A percentile compares a stretch with the other conserved stretches of the same genome.
Evolutionary conservation across 1,140 invertebrate species (phyloP).

Genomic region (Caenorhabditis inopinata): DNA sequence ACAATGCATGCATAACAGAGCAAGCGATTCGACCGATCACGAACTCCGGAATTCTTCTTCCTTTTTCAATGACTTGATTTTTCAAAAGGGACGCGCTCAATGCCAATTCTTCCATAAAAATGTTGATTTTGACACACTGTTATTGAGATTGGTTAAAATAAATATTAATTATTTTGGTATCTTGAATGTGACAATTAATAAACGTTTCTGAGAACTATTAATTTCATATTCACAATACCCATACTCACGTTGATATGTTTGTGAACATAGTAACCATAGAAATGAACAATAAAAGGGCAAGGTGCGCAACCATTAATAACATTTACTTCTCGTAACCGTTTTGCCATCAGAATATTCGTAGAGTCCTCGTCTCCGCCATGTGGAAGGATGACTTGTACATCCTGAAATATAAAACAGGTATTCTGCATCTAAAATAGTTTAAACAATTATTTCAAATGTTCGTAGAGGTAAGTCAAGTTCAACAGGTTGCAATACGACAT

Average conservation of each 20-base stretch:
- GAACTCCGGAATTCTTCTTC: slow-evolving; percentile 78
- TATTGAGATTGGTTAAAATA: too few species aligned
- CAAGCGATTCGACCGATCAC: slow-evolving; percentile 94
- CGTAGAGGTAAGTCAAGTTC: too few species aligned
- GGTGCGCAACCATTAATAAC: slow-evolving; percentile 3
- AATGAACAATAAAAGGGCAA: slow-evolving; percentile 3
- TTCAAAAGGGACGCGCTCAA: not conserved
- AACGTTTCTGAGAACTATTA: too few species aligned
- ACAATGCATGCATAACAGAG: slow-evolving; percentile 86
- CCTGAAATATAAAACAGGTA: not conserved
- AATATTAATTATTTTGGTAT: too few species aligned
- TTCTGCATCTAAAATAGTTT: too few species aligned
- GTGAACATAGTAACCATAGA: slow-evolving; percentile 2
- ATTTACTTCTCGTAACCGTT: not conserved
- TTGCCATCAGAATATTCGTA: not conserved
- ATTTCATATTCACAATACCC: too few species aligned
- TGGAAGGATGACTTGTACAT: not conserved
- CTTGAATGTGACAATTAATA: too few species aligned
- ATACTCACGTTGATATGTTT: too few species aligned
- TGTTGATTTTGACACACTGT: not conserved
- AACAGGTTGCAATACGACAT: too few species aligned
- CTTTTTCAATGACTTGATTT: not conserved
- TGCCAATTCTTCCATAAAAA: slow-evolving; percentile 10
- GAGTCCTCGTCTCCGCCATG: not conserved
- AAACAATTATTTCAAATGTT: too few species aligned